Evolutionary conservation across 1,140 invertebrate genomes (phyloP).

Genomic region (Drosophila ironensis): DNA sequence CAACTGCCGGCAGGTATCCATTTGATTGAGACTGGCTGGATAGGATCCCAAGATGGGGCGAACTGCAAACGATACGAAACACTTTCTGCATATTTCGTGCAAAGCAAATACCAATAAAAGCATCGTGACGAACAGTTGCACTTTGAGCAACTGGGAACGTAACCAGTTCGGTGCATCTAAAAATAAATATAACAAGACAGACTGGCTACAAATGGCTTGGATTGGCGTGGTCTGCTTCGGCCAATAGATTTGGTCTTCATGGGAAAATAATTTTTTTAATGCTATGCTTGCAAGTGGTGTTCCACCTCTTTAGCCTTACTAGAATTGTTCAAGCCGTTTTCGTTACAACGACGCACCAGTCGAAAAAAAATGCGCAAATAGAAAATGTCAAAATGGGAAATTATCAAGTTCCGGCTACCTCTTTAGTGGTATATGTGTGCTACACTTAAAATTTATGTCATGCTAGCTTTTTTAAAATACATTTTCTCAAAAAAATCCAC

Average conservation of each 20-base stretch:
- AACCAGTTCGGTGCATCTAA: slow-evolving; percentile 42
- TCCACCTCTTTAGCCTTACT: slow-evolving; percentile 1
- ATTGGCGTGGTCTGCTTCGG: slow-evolving; percentile 1
- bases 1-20: slow-evolving; percentile 13
- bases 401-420: slow-evolving; percentile 58
- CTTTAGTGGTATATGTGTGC: neutral
- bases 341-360: slow-evolving; percentile 3
- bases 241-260: slow-evolving; percentile 54
- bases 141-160: slow-evolving; percentile 21
- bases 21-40: slow-evolving; percentile 41
- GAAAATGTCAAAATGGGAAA: slow-evolving; percentile 50
- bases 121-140: slow-evolving; percentile 3
- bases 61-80: neutral
- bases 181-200: slow-evolving; percentile 51
- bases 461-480: too few relatives aligned
- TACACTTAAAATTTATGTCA: too few relatives aligned
- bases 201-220: neutral
- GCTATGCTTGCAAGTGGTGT: slow-evolving; percentile 24
- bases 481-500: too few relatives aligned
- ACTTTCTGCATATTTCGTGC: slow-evolving; percentile 47
- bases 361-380: slow-evolving; percentile 65
- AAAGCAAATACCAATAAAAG: slow-evolving; percentile 58
- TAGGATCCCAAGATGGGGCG: slow-evolving; percentile 38
- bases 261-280: slow-evolving; percentile 68
- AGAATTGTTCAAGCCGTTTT: slow-evolving; percentile 10